A percentile compares a stretch with the other conserved stretches of the same genome.
Evolutionary conservation across 1,140 invertebrate species (phyloP).

Genomic region (Pseudomyrmex cubaensis): DNA sequence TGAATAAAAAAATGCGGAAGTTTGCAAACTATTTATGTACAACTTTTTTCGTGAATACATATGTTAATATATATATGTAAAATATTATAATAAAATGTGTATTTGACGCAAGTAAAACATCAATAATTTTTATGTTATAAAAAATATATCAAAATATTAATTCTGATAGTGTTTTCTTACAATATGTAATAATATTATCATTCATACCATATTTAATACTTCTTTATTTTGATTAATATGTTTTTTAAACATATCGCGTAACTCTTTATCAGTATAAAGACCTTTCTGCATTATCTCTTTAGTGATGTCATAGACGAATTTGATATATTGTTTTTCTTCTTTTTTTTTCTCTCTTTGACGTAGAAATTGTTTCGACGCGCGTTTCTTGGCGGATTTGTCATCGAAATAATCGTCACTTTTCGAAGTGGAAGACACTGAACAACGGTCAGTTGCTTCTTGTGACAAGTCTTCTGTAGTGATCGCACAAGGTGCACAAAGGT

Average conservation of each 20-base stretch:
- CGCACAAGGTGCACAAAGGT: not conserved
- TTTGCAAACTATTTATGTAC: slow-evolving; percentile 14
- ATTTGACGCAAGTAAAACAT: not conserved
- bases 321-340: slow-evolving; percentile 83
- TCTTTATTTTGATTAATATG: slow-evolving; percentile 81
- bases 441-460: slow-evolving; percentile 27
- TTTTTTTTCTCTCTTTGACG: slow-evolving; percentile 77
- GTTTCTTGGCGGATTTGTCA: not conserved
- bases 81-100: too few species aligned
- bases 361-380: not conserved
- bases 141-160: not conserved
- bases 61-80: not conserved
- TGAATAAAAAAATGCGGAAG: slow-evolving; percentile 55
- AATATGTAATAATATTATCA: not conserved
- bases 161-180: not conserved
- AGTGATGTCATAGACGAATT: slow-evolving; percentile 86
- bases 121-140: slow-evolving; percentile 12
- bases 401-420: slow-evolving; percentile 10
- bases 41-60: not conserved
- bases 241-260: slow-evolving; percentile 82
- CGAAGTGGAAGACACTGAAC: not conserved
- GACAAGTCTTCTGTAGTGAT: not conserved
- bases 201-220: slow-evolving; percentile 78
- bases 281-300: slow-evolving; percentile 85
- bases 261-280: slow-evolving; percentile 84